Evolutionary conservation across 2,797 vertebrate genomes (phyloP).

Genomic region (Malurus leucopterus): DNA sequence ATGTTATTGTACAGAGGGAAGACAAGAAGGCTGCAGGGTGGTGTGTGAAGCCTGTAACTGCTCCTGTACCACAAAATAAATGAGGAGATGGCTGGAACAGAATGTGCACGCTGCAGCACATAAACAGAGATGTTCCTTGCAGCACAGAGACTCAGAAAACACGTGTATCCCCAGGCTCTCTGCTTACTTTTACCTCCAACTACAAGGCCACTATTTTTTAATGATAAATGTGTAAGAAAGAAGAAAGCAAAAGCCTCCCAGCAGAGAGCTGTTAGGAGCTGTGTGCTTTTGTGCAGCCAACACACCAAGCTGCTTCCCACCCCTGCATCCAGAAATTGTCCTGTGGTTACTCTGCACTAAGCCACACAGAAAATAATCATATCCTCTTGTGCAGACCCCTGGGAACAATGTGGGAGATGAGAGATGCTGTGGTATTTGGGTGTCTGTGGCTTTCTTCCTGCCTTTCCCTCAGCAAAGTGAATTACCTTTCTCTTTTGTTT

Average conservation of each 20-base stretch:
- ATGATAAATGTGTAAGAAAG: background rate
- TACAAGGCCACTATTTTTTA: background rate
- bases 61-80: background rate
- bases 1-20: background rate
- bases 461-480: background rate
- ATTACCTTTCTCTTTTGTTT: background rate
- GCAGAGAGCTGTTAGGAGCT: background rate
- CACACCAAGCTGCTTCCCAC: background rate
- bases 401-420: background rate
- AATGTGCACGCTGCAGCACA: background rate
- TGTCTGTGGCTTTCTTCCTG: background rate
- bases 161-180: too few relatives aligned
- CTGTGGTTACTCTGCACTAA: background rate
- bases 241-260: background rate
- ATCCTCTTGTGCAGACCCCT: background rate
- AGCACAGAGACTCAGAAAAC: background rate
- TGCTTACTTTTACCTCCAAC: background rate
- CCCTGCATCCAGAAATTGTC: background rate
- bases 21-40: background rate
- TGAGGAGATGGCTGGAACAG: background rate
- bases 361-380: background rate
- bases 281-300: background rate
- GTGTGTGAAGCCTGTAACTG: background rate
- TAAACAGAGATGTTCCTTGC: background rate
- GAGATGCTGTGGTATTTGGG: accelerated